Conservation (phyloP, 1,140 invertebrate species). For the Hesperophylax magnus region DNA sequence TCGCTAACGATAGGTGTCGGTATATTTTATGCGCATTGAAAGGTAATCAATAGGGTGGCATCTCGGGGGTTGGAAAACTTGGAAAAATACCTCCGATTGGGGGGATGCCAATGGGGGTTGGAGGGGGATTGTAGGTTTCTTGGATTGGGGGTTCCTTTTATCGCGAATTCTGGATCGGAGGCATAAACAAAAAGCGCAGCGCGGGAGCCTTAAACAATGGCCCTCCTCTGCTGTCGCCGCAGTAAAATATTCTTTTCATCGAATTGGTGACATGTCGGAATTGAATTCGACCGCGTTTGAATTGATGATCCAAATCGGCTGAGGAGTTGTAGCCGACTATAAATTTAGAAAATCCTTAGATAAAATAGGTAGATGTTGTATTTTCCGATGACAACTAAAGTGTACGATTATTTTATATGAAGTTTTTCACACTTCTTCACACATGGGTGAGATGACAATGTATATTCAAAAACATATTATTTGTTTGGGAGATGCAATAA, state of each 20-base stretch:
- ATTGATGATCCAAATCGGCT: slow-evolving; percentile 31
- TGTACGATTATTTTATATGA: too few species aligned
- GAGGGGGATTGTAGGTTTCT: not conserved
- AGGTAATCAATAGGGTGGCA: slow-evolving; percentile 54
- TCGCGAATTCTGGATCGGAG: slow-evolving; percentile 27
- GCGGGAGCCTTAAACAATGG: slow-evolving; percentile 47
- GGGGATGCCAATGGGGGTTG: not conserved
- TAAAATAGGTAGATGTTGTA: not conserved
- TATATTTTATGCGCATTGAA: slow-evolving; percentile 53
- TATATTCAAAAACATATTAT: too few species aligned
- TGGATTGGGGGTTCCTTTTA: slow-evolving; percentile 25
- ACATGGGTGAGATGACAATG: too few species aligned
- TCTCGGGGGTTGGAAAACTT: slow-evolving; percentile 42
- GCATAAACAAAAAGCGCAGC: slow-evolving; percentile 49
- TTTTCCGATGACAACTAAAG: too few species aligned
- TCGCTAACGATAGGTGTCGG: slow-evolving; percentile 49
- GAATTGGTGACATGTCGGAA: slow-evolving; percentile 44
- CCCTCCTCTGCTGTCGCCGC: not conserved
- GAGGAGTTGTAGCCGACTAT: not conserved
- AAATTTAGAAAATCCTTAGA: slow-evolving; percentile 2
- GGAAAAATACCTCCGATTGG: slow-evolving; percentile 35
- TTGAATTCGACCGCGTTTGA: slow-evolving; percentile 44
- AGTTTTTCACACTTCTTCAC: too few species aligned
- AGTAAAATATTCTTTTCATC: slow-evolving; percentile 49
- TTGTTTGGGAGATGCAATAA: too few species aligned